phyloP scores from a whole-genome alignment of 2,797 vertebrate species.

The Sebastes paucispinis region DNA sequence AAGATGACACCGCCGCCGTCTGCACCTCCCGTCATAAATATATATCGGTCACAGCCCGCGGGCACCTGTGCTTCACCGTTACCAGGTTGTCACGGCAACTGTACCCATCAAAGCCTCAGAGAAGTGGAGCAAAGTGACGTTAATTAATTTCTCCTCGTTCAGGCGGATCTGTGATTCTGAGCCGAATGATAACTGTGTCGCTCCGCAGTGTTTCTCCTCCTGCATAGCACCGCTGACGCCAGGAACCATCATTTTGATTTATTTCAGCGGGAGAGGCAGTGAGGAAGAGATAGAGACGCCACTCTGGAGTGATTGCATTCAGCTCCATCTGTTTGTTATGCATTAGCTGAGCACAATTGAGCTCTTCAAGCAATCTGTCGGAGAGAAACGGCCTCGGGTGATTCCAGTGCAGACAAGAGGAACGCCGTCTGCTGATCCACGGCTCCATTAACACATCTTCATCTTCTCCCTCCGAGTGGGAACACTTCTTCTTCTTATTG shows the following conservation, averaged over 20 bases:
- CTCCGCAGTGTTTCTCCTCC: constrained; percentile 5
- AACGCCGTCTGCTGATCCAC: constrained; percentile 8
- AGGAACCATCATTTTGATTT: constrained; percentile 48
- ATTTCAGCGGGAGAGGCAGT: constrained; percentile 10
- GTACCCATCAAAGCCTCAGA: constrained; percentile 5
- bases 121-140: background rate
- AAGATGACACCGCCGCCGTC: constrained; percentile 15
- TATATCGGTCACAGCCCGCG: background rate
- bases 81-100: constrained; percentile 38
- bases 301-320: constrained; percentile 37
- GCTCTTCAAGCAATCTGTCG: constrained; percentile 50
- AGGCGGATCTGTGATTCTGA: background rate
- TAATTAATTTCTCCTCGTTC: constrained; percentile 13
- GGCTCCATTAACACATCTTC: constrained; percentile 34
- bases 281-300: constrained; percentile 6
- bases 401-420: background rate
- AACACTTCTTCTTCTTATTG: background rate
- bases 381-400: constrained; percentile 42
- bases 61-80: constrained; percentile 20
- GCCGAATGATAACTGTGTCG: background rate
- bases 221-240: background rate
- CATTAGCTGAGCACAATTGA: constrained; percentile 61
- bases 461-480: constrained; percentile 11
- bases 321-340: constrained; percentile 62
- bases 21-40: constrained; percentile 3